A percentile compares a stretch with the other conserved stretches of the same genome.
These are phyloP conservation scores for Asbolus verrucosus DNA, from an alignment of 1,140 invertebrate genomes.

Conservation along the genomic window DNA sequence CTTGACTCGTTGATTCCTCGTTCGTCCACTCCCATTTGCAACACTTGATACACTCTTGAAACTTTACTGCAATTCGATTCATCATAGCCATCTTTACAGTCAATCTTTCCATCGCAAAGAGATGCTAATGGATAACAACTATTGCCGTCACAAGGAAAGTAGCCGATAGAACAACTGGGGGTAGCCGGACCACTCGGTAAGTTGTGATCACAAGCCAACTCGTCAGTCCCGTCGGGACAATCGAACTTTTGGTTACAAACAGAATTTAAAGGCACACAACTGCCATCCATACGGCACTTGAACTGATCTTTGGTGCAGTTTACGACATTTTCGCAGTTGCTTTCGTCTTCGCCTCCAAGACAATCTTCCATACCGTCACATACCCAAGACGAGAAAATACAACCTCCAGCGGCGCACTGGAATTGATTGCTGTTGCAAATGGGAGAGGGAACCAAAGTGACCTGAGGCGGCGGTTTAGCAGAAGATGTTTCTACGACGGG, in stretches of 20 bases:
- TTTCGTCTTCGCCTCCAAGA: slow-evolving; percentile 71
- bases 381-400: slow-evolving; percentile 69
- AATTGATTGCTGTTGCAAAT: slow-evolving; percentile 73
- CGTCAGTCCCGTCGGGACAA: slow-evolving; percentile 83
- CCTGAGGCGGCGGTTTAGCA: no score
- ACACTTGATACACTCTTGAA: slow-evolving; percentile 66
- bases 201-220: slow-evolving; percentile 67
- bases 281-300: slow-evolving; percentile 77
- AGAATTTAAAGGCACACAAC: slow-evolving; percentile 73
- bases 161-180: slow-evolving; percentile 68
- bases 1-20: slow-evolving; percentile 67
- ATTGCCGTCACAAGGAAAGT: slow-evolving; percentile 74
- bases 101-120: slow-evolving; percentile 74
- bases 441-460: background rate
- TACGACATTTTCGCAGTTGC: slow-evolving; percentile 56
- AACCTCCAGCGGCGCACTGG: slow-evolving; percentile 71
- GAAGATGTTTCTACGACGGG: no score
- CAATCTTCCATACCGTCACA: slow-evolving; percentile 74
- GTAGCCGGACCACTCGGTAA: slow-evolving; percentile 62
- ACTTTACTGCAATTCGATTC: slow-evolving; percentile 74
- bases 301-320: slow-evolving; percentile 71
- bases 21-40: slow-evolving; percentile 69
- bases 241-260: slow-evolving; percentile 79
- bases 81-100: slow-evolving; percentile 81
- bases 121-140: slow-evolving; percentile 70